phyloP scores from a whole-genome alignment of 1,140 invertebrate species.

The Bradynema listronoti region DNA sequence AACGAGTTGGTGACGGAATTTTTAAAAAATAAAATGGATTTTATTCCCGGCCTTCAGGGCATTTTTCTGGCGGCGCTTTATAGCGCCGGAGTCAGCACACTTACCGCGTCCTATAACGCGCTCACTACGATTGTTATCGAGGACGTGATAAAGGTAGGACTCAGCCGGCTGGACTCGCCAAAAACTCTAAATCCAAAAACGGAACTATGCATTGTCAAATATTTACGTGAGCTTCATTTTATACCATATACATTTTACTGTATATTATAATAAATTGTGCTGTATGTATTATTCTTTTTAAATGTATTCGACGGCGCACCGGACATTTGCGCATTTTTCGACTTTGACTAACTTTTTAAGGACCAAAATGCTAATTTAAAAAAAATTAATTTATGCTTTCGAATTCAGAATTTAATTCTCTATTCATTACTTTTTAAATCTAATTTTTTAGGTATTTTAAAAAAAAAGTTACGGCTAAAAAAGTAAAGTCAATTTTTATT shows the following conservation, averaged over 20 bases:
- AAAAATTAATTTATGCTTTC: too few relatives aligned
- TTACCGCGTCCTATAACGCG: slow-evolving; percentile 44
- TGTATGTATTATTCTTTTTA: slow-evolving; percentile 15
- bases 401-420: too few relatives aligned
- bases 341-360: too few relatives aligned
- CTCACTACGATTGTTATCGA: slow-evolving; percentile 39
- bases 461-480: too few relatives aligned
- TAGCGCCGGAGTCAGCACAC: slow-evolving; percentile 33
- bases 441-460: too few relatives aligned
- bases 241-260: not conserved
- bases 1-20: slow-evolving; percentile 26
- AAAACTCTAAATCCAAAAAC: not conserved
- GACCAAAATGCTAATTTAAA: not conserved
- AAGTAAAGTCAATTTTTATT: too few relatives aligned
- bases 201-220: slow-evolving; percentile 20
- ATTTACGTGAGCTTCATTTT: slow-evolving; percentile 20
- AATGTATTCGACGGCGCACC: slow-evolving; percentile 13
- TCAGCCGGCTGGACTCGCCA: not conserved
- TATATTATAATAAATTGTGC: slow-evolving; percentile 15
- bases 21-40: slow-evolving; percentile 23
- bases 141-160: slow-evolving; percentile 28
- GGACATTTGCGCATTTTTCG: too few relatives aligned
- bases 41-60: slow-evolving; percentile 34
- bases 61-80: slow-evolving; percentile 38
- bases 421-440: slow-evolving; percentile 22